Conservation (phyloP, 2,797 vertebrate genomes). For the Manis pentadactyla region DNA sequence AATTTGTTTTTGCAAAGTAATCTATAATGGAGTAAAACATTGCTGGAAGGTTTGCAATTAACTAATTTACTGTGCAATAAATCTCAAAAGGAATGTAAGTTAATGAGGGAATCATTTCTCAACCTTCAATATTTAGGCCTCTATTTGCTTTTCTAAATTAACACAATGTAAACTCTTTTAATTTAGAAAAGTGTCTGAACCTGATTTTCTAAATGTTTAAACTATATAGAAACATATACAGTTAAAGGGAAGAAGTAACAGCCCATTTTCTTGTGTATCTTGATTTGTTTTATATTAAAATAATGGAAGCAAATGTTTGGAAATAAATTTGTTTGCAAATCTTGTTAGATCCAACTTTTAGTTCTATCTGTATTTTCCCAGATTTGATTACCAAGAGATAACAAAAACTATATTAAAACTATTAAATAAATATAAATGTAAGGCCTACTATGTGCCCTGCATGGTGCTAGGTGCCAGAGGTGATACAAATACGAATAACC, state of each 20-base stretch:
- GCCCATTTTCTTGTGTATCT: constrained; percentile 3
- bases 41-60: constrained; percentile 66
- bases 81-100: constrained; percentile 6
- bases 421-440: background rate
- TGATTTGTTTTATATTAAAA: constrained; percentile 53
- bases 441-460: background rate
- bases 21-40: constrained; percentile 61
- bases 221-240: constrained; percentile 27
- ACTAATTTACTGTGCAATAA: constrained; percentile 54
- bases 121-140: background rate
- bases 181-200: constrained; percentile 42
- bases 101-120: background rate
- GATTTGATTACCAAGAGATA: background rate
- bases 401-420: background rate
- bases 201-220: constrained; percentile 57
- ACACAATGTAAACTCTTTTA: constrained; percentile 43
- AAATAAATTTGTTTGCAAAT: background rate
- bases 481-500: background rate
- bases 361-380: background rate
- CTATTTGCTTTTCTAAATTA: constrained; percentile 60
- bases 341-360: constrained; percentile 42
- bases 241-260: background rate
- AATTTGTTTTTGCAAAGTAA: constrained; percentile 71
- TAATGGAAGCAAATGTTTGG: background rate
- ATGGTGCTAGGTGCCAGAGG: background rate